These are phyloP conservation scores for Harpagus bidentatus DNA, from an alignment of 2,113 vertebrate genomes.

Conservation along the genomic window DNA sequence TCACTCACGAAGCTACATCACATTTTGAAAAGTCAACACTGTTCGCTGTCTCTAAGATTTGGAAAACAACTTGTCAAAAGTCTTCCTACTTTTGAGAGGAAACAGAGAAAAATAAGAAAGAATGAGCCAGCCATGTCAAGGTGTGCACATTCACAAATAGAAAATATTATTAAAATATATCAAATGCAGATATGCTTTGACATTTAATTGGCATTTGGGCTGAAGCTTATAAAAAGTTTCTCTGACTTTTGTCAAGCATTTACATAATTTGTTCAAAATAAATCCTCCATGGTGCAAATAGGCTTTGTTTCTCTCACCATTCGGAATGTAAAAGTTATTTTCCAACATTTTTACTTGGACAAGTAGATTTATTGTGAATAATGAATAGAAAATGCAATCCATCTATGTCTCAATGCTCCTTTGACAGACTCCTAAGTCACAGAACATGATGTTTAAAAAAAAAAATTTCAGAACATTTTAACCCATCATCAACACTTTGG, in stretches of 20 bases:
- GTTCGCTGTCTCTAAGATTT: neutral
- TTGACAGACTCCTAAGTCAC: neutral
- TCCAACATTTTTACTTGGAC: neutral
- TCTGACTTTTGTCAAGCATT: neutral
- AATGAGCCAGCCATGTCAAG: neutral
- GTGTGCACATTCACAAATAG: neutral
- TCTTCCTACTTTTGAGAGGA: neutral
- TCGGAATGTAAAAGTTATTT: neutral
- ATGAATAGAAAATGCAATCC: neutral
- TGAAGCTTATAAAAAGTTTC: neutral
- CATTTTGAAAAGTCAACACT: neutral
- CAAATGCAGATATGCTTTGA: slow-evolving; percentile 19
- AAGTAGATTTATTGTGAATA: slow-evolving; percentile 16
- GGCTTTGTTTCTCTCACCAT: neutral
- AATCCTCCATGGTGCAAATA: neutral
- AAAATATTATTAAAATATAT: neutral
- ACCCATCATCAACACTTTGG: neutral
- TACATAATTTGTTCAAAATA: slow-evolving; percentile 49
- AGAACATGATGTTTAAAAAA: neutral
- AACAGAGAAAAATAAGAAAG: neutral
- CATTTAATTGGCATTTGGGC: slow-evolving; percentile 35
- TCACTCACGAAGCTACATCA: neutral
- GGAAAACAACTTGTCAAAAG: slow-evolving; percentile 27
- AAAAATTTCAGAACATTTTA: neutral
- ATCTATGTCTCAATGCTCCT: neutral